Evolutionary conservation across 1,140 invertebrate species (phyloP).

Genomic region (Apis laboriosa): DNA sequence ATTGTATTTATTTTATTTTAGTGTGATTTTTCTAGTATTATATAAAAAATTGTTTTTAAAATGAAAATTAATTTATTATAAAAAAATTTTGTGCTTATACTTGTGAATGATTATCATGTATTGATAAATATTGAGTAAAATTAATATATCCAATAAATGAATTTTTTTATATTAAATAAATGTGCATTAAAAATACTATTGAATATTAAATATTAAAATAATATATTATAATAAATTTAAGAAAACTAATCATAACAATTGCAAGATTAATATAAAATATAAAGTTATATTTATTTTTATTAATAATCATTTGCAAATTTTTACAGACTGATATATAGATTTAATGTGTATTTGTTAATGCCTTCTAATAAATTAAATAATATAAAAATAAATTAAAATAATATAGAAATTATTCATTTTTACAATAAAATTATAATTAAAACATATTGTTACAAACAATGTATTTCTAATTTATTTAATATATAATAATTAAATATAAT

Average conservation of each 20-base stretch:
- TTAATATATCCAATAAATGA: not conserved
- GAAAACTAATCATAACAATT: not conserved
- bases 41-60: not conserved
- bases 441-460: not conserved
- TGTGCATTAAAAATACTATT: not conserved
- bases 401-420: not conserved
- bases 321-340: not conserved
- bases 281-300: conserved; percentile 12
- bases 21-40: too few species aligned
- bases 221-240: not conserved
- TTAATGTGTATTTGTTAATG: not conserved
- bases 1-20: not conserved
- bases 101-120: not conserved
- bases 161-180: not conserved
- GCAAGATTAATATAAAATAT: conserved; percentile 12
- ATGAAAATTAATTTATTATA: conserved; percentile 4
- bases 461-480: not conserved
- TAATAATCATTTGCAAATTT: not conserved
- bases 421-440: not conserved
- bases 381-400: not conserved
- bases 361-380: not conserved
- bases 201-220: not conserved
- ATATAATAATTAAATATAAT: not conserved
- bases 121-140: not conserved
- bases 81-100: not conserved